Base-by-base conservation (phyloP, 2,797 vertebrate genomes). In the Hyperoplus lanceolatus region DNA sequence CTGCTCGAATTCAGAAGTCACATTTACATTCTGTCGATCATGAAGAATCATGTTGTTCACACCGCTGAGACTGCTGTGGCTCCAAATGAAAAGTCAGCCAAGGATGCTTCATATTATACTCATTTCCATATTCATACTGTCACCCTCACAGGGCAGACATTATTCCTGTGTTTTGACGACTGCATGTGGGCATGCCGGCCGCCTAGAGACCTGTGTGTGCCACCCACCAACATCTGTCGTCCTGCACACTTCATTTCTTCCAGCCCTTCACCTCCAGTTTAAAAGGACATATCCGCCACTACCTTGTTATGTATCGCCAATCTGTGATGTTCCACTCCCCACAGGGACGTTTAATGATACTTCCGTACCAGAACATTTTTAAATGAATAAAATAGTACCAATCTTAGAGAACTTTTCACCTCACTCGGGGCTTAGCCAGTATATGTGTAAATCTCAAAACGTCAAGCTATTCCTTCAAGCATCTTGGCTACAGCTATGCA, bases 201-300 rank as follows among this genome's bases (percentile, higher is more conserved):
- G 58, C 74, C 60, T 70, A 46, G 58, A 75, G 75, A 79, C 59
- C 65, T 36, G 62, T 5, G n/a, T 65, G 75, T 68, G 48, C 80
- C 80, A 81, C 82, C 88, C 87, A 85, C 82, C 59, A 61, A 85
- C 88, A 87, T 85, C 82, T 90, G 86, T 86, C 85, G 82, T 76
- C 80, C 65, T 58, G 64, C 29, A 70, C 9, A 61, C 55, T 67
- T 81, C 56, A 72, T 3, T 65, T 69, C 66, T 80, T 63, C 29
- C 48, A 55, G 63, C 10, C 51, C 61, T 55, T 70, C 50, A 68
- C 59, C 55, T 72, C 62, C 54, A 60, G 42, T 53, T 39, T 14
- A 16, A 39, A 65, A 63, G 29, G 66, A 76, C 71, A 56, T 78
- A 84, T 62, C 83, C 69, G 63, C 57, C 50, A 29, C 29, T 29